Evolutionary conservation across 2,113 vertebrate species (phyloP).

Genomic region (Catharus fuscescens): DNA sequence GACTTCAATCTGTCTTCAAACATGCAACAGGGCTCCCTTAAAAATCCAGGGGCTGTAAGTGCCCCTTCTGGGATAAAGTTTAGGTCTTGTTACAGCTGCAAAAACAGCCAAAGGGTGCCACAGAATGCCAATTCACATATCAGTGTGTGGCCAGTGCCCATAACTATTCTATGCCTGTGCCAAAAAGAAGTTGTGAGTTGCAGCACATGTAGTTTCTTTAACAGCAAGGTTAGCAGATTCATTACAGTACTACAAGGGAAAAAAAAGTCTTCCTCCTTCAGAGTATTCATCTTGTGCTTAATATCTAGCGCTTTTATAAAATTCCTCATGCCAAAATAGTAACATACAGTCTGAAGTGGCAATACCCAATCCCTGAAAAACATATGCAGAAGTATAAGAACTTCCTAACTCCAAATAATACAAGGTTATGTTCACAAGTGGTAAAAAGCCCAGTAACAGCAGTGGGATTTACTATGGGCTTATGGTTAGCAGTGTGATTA

Average conservation of each 20-base stretch:
- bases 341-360: background rate
- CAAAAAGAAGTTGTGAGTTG: fast-evolving
- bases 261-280: background rate
- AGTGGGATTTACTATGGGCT: background rate
- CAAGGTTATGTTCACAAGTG: background rate
- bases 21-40: background rate
- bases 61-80: background rate
- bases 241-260: background rate
- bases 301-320: background rate
- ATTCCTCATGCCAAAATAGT: background rate
- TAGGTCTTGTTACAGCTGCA: background rate
- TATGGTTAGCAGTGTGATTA: background rate
- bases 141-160: background rate
- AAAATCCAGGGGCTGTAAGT: background rate
- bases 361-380: background rate
- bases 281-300: background rate
- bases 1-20: background rate
- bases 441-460: background rate
- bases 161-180: background rate
- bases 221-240: background rate
- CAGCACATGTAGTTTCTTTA: background rate
- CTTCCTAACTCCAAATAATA: background rate
- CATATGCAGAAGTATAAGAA: background rate
- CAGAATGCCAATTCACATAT: background rate
- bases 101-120: background rate